Percentiles rank a stretch among this genome's conserved stretches.
Conservation (phyloP, 2,113 vertebrate genomes). For the Microtus pennsylvanicus region DNA sequence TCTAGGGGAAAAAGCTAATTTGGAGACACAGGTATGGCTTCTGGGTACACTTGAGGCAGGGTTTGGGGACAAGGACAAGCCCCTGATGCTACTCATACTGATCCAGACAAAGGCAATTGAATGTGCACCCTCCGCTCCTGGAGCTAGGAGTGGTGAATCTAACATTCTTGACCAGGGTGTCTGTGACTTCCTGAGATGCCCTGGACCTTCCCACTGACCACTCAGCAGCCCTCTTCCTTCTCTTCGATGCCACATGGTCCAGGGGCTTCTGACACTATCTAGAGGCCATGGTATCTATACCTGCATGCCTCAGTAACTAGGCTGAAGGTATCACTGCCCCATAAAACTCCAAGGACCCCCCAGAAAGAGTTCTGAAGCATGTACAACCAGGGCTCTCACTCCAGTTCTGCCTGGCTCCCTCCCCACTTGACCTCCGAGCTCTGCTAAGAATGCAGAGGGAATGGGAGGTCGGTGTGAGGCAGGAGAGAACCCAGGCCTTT, state of each 20-base stretch:
- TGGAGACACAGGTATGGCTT: not conserved
- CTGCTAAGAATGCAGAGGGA: not conserved
- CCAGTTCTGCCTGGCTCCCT: accelerated
- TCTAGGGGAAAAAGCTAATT: accelerated
- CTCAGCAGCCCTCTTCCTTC: not conserved
- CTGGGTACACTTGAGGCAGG: accelerated
- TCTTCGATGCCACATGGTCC: not conserved
- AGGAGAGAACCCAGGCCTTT: not conserved
- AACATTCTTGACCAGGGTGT: not conserved
- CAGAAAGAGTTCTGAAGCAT: not conserved
- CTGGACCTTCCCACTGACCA: accelerated
- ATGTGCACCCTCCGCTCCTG: not conserved
- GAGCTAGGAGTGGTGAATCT: accelerated
- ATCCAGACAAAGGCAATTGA: not conserved
- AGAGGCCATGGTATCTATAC: accelerated
- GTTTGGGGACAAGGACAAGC: accelerated
- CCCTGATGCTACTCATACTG: not conserved
- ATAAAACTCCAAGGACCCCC: not conserved
- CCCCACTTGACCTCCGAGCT: not conserved
- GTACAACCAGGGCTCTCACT: too few relatives aligned
- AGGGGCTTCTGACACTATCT: not conserved
- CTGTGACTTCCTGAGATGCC: not conserved
- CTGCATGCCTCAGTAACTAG: not conserved
- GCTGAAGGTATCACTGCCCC: not conserved
- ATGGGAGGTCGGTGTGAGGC: not conserved